phyloP scores from a whole-genome alignment of 1,140 invertebrate species.

The Polypedilum vanderplanki region DNA sequence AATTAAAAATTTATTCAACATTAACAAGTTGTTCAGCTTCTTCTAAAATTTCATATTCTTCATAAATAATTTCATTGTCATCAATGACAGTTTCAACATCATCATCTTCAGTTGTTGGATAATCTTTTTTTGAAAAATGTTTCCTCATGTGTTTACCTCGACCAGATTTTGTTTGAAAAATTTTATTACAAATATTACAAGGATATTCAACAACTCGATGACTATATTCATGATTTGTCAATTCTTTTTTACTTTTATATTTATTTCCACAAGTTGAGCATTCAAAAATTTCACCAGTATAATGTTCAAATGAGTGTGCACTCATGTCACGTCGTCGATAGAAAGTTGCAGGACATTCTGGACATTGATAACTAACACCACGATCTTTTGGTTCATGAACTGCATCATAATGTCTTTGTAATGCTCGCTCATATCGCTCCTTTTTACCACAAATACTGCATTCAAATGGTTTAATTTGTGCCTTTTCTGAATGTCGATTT shows the following conservation, averaged over 20 bases:
- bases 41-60: neutral
- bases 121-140: neutral
- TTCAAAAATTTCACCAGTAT: neutral
- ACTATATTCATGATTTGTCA: slow-evolving; percentile 18
- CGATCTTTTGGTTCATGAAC: slow-evolving; percentile 18
- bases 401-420: neutral
- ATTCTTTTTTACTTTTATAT: neutral
- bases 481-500: slow-evolving; percentile 22
- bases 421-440: neutral
- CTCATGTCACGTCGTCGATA: neutral
- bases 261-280: neutral
- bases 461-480: neutral
- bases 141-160: neutral
- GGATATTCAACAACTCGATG: neutral
- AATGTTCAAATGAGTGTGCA: slow-evolving; percentile 1
- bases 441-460: neutral
- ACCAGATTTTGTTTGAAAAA: slow-evolving; percentile 19
- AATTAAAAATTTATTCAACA: neutral
- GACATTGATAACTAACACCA: slow-evolving; percentile 15
- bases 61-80: neutral
- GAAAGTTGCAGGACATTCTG: neutral
- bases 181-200: neutral
- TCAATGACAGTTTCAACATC: neutral
- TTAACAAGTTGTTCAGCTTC: neutral
- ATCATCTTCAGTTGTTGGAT: neutral